Evolutionary conservation across 1,140 invertebrate species (phyloP), one percentile per base, ranked within the genome.

Genomic region (Hetaerina americana): DNA sequence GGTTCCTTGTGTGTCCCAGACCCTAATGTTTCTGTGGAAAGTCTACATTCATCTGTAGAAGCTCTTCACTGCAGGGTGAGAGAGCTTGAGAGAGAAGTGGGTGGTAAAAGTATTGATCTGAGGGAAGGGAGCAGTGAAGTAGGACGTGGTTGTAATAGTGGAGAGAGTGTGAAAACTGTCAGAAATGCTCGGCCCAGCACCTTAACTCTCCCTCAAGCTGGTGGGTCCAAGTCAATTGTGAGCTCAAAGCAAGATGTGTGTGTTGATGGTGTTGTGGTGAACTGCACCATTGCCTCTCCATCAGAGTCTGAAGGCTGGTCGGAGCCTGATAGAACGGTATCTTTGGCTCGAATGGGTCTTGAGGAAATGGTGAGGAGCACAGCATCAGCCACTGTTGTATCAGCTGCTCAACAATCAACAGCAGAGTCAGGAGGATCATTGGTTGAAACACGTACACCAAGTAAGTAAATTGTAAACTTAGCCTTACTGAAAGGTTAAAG

Each of bases 261-360:
- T 57, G 2, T 12, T 57, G 1, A 5, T 10, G 40, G 40, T 18
- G 40, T n/a, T 57, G 15, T n/a, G 22, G 15, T 10, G 2, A 57
- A 12, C 10, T 57, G 40, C 10, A 57, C 40, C 10, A 12, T n/a
- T 18, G 40, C 40, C 22, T 57, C 78, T 26, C 83, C 86, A 27
- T 91, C 89, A 0, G 91, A 93, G 77, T 91, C 89, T 0, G 92
- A 94, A 76, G 88, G 89, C 24, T 94, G 92, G 87, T 93, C 91
- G 0, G 92, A 93, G 78, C 92, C 92, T 0, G 92, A 94, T 76
- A 84, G 90, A 72, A 87, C 85, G 71, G 90, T 93, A 0, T 93
- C 91, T 0, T 79, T 90, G 71, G 90, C 89, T 0, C 84, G 91
- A 72, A 92, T 93, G 66, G 91, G 91, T 0, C 79, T 93, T 2